Evolutionary conservation across 2,888 invertebrate genomes (phyloP), one percentile per base, ranked within the genome.

Genomic region (Tachina lurida): DNA sequence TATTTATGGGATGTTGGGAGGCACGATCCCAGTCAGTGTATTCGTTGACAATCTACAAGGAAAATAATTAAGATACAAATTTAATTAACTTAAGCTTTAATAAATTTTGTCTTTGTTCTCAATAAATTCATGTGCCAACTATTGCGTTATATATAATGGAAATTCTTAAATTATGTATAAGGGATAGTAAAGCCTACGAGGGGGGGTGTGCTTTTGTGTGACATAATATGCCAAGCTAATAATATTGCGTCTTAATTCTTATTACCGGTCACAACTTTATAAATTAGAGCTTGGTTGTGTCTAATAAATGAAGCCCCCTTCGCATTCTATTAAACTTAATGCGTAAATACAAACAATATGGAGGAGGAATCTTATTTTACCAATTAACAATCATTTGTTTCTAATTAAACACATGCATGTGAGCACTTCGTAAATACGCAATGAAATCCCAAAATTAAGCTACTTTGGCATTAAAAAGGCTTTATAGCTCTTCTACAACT

Each of bases 11-110:
- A 93, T 97, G 97, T 93, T 97, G 94, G 91, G 97, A 97, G 89
- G 97, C 97, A 92, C 96, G 94, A 93, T 97, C 97, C 99, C 99
- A 99, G 93, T 99, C 98, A 82, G 98, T 99, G 93, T 99, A 99
- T 91, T 99, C 98, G 93, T 98, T 98, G 88, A 98, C 97, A 80
- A 93, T 93, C 93, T 92, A 86, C 13, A 89, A 88, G 91, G 90
- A 49, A 45, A 45, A 47, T n/a, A 62, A 19, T 5, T 39, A 54
- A 13, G 3, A 52, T 9, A 13, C 15, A 41, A 5, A 31, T 31
- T 31, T 31, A 31, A 31, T 31, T 31, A 31, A 31, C 31, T 31
- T 7, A 31, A 31, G 31, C 7, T 31, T 7, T 31, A 31, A 5
- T 31, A 10, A 17, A 54, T 54, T 54, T 54, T 12, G 1, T 19